Base-by-base conservation (phyloP, 1,140 invertebrate species). In the Adoxophyes honmai region DNA sequence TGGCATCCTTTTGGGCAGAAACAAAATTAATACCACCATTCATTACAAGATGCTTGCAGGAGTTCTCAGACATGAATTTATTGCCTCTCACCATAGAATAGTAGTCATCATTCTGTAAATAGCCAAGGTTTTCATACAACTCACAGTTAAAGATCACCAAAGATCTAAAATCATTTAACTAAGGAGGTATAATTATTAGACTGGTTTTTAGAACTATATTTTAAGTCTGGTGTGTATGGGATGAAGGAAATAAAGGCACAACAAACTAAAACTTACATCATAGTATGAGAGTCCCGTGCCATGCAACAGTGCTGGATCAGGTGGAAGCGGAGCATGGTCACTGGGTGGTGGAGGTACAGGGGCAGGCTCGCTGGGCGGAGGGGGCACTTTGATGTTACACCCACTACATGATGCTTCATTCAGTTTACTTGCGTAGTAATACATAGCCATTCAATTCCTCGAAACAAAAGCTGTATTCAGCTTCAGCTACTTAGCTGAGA, bases 361-460 rank as follows among this genome's bases (percentile, higher is more conserved):
- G 11, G 76, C 73, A 4, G 78, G 68, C 59, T 81, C 73, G 13
- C 70, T 42, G 10, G 78, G 72, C 55, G 78, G 73, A 8, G 82
- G 70, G 13, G 76, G 80, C 62, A 80, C 71, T 74, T 86, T 86
- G 36, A 87, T 71, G 66, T 83, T 86, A 56, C 88, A 89, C 38
- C 85, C 86, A 65, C 85, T 89, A 78, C 88, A 90, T 74, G 88
- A 84, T 51, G 86, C 86, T 63, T 90, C 88, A 73, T 89, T 90
- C 59, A 90, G 64, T 73, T 90, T 90, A 75, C 87, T 90, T 60
- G 88, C 88, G 81, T 90, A 90, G 72, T 90, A 90, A 80, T 90
- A 90, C 88, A 90, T 90, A 82, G 88, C 88, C 88, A 90, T 89
- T 79, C 77, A 89, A 83, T 76, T 72, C 68, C 70, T 62, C 51